Conservation (phyloP, 2,113 vertebrate species). For the Neolamprologus sp. region DNA sequence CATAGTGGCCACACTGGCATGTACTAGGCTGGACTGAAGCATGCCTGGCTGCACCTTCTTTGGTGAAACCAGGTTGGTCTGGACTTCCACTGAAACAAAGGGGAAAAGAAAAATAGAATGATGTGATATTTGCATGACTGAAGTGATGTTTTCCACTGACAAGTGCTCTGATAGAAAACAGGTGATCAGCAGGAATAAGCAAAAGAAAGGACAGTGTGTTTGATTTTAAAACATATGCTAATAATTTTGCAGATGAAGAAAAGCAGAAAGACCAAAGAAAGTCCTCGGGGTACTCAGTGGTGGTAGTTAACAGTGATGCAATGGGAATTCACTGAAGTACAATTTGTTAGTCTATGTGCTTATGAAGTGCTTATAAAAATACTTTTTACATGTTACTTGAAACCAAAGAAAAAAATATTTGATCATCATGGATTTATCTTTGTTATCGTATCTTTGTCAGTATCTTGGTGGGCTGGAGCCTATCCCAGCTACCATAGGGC, state of each 20-base stretch:
- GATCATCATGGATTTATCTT: not conserved
- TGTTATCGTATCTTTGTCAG: not conserved
- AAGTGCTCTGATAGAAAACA: not conserved
- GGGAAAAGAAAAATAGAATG: not conserved
- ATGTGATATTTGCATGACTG: not conserved
- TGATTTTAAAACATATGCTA: not conserved
- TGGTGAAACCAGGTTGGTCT: slow-evolving; percentile 67
- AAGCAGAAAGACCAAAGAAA: not conserved
- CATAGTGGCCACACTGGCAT: slow-evolving; percentile 74
- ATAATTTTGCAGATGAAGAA: not conserved
- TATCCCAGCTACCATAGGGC: not conserved
- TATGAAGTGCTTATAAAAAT: not conserved
- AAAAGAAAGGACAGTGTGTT: not conserved
- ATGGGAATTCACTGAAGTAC: not conserved
- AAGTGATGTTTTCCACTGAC: not conserved
- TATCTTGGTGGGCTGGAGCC: not conserved
- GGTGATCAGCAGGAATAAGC: not conserved
- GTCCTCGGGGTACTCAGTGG: not conserved
- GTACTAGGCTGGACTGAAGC: slow-evolving; percentile 72
- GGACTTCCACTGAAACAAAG: slow-evolving; percentile 42
- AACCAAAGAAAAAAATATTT: not conserved
- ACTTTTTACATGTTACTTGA: not conserved
- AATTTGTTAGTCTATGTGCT: not conserved
- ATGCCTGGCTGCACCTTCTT: slow-evolving; percentile 72
- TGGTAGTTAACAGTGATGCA: not conserved